These are phyloP conservation scores for Pogonus chalceus DNA, from an alignment of 1,140 invertebrate genomes.

Conservation along the genomic window DNA sequence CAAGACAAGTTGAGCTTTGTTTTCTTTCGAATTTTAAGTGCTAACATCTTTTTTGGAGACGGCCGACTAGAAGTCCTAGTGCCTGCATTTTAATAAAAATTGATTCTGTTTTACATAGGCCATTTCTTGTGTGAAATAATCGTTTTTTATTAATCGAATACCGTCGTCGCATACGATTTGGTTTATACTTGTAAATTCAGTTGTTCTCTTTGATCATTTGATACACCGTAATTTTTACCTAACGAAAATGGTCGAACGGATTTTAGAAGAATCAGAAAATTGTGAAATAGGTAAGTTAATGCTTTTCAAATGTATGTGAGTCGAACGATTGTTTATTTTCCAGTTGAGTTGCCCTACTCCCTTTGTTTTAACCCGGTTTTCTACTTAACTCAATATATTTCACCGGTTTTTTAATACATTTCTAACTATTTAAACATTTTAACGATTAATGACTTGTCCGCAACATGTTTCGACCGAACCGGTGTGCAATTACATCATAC, in stretches of 20 bases:
- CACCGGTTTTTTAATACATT: no score
- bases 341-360: background rate
- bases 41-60: constrained; percentile 6
- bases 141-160: background rate
- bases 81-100: constrained; percentile 7
- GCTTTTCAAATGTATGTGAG: background rate
- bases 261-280: constrained; percentile 31
- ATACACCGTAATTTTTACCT: constrained; percentile 8
- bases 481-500: background rate
- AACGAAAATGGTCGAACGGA: constrained; percentile 31
- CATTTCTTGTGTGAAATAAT: background rate
- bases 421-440: no score
- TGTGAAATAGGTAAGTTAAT: constrained; percentile 26
- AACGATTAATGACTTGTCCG: no score
- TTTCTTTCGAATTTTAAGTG: constrained; percentile 6
- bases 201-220: background rate
- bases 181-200: constrained; percentile 1
- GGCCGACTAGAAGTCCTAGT: background rate
- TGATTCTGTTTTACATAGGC: background rate
- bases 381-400: no score
- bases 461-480: no score
- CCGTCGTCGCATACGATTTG: background rate
- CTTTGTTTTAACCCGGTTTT: constrained; percentile 4
- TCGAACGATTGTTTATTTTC: background rate
- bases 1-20: constrained; percentile 2